Conservation (phyloP, 2,888 invertebrate species). For the Schrankia costaestrigalis region DNA sequence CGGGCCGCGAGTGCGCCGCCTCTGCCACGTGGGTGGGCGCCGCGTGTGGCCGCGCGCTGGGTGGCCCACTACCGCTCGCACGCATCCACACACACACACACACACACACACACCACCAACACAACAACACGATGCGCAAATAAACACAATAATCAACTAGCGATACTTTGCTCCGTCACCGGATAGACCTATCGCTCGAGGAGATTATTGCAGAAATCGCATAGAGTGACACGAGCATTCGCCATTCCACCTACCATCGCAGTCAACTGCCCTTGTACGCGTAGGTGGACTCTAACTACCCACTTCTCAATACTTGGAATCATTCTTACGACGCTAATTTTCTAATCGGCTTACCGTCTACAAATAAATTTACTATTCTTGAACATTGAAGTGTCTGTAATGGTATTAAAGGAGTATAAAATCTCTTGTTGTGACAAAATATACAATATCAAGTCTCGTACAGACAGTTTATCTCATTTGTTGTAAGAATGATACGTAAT, state of each 20-base stretch:
- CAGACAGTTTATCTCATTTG: conserved; percentile 25
- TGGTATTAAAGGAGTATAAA: conserved; percentile 30
- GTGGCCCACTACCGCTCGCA: conserved; percentile 70
- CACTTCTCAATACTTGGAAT: conserved; percentile 39
- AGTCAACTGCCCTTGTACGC: conserved; percentile 14
- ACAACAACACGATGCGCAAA: too few species aligned
- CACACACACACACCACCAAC: conserved; percentile 62
- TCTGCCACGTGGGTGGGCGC: conserved; percentile 77
- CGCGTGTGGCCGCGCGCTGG: conserved; percentile 79
- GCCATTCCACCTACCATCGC: conserved; percentile 8
- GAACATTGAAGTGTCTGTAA: conserved; percentile 28
- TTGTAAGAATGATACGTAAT: conserved; percentile 25
- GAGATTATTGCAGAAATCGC: conserved; percentile 66
- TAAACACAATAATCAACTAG: conserved; percentile 79
- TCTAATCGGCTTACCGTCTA: conserved; percentile 52
- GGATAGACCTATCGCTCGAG: conserved; percentile 74
- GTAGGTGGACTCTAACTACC: conserved; percentile 39
- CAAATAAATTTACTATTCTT: conserved; percentile 36
- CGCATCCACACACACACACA: conserved; percentile 67
- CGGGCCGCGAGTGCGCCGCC: conserved; percentile 65
- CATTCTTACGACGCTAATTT: conserved; percentile 48
- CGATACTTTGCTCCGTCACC: conserved; percentile 78
- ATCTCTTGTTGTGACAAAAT: conserved; percentile 21
- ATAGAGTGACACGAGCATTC: conserved; percentile 60
- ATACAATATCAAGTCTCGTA: conserved; percentile 24